Evolutionary conservation across 2,797 vertebrate genomes (phyloP).

Genomic region (Ataeniobius toweri): DNA sequence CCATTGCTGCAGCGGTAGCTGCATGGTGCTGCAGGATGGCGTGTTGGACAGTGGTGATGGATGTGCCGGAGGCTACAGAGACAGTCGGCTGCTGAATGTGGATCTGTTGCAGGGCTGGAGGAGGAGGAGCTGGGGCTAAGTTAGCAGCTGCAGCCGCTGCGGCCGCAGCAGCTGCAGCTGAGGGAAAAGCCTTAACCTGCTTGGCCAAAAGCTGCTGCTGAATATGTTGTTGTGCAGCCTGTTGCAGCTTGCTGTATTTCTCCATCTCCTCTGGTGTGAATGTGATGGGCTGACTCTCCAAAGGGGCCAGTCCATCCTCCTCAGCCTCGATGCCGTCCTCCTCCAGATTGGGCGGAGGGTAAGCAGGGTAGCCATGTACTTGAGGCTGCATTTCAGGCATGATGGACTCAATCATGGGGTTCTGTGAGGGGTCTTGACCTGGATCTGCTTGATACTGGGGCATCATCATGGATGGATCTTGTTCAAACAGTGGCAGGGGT

Average conservation of each 20-base stretch:
- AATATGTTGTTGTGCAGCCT: slow-evolving; percentile 97
- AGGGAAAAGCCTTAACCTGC: slow-evolving; percentile 94
- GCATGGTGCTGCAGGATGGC: slow-evolving; percentile 97
- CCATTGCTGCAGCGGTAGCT: slow-evolving; percentile 87
- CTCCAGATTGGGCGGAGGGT: slow-evolving; percentile 85
- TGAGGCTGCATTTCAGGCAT: slow-evolving; percentile 78
- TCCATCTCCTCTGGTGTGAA: slow-evolving; percentile 99
- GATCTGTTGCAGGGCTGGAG: slow-evolving; percentile 89
- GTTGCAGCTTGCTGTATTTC: slow-evolving; percentile 98
- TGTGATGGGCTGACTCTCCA: slow-evolving; percentile 98
- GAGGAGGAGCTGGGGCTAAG: slow-evolving; percentile 78
- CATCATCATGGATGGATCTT: slow-evolving; percentile 76
- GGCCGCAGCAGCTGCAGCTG: slow-evolving; percentile 79
- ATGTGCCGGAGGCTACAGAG: slow-evolving; percentile 87
- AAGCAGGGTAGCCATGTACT: slow-evolving; percentile 87
- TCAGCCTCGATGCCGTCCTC: slow-evolving; percentile 83
- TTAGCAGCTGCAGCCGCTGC: slow-evolving; percentile 79
- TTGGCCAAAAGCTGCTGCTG: slow-evolving; percentile 98
- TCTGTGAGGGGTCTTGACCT: slow-evolving; percentile 79
- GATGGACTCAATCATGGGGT: slow-evolving; percentile 86
- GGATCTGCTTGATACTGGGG: slow-evolving; percentile 77
- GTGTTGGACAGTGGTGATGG: slow-evolving; percentile 94
- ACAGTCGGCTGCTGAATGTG: slow-evolving; percentile 95
- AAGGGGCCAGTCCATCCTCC: slow-evolving; percentile 88
- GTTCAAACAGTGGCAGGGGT: slow-evolving; percentile 71